Base-by-base conservation (phyloP, 2,888 invertebrate species). In the Acleris sparsana region DNA sequence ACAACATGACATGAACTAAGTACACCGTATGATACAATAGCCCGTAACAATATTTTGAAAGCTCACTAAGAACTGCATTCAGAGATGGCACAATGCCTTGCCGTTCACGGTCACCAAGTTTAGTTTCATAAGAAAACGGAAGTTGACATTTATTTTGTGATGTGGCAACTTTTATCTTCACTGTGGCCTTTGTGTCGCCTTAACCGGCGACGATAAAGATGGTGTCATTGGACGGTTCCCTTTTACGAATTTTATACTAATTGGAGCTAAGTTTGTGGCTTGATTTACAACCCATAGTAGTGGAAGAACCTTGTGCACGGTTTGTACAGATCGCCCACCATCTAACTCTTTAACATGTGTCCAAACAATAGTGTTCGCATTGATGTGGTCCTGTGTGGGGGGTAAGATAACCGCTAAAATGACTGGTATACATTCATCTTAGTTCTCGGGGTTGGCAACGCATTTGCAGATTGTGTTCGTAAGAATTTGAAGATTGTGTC, bases 1-100 rank as follows among this genome's bases (percentile, higher is more conserved):
- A 55, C 22, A n/a, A 11, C 25, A 20, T 44, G 53, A 55, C 53
- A 62, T 16, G 61, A 66, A 69, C 69, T 67, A 72, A 73, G 73
- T 75, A 69, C 70, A 78, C 78, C 77, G 76, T 80, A 71, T 61
- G 64, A 70, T 68, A 86, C 80, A 85, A 85, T 82, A 70, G 74
- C 72, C 70, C 71, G 79, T 80, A 80, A 85, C 82, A 84, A 85
- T 84, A 87, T 87, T 86, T 84, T 84, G 82, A 84, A 85, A 80
- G 80, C 78, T 76, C 75, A 64, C 78, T 81, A 80, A 83, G 79
- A 79, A 80, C 71, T 74, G 71, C 75, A 77, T 78, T 80, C 74
- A 80, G 72, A 20, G 66, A 74, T 72, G 70, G 66, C 76, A 80
- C 80, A 82, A 80, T 75, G 76, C 74, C 51, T 56, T 59, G 66